Conservation (phyloP, 2,797 vertebrate genomes). For the Acestrorhynchus altus region DNA sequence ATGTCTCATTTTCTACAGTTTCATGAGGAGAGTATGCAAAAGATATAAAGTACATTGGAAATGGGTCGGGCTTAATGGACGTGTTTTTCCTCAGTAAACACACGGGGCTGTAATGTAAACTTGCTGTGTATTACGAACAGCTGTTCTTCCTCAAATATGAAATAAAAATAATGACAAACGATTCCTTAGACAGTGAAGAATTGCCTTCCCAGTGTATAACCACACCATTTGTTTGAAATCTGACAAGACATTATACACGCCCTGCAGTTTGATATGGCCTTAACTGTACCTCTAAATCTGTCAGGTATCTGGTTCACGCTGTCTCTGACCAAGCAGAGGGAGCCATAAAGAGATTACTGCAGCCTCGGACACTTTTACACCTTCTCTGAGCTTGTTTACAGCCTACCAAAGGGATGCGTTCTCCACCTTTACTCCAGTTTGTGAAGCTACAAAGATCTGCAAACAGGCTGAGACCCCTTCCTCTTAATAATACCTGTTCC, state of each 20-base stretch:
- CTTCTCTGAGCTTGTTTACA: constrained; percentile 22
- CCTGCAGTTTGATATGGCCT: constrained; percentile 21
- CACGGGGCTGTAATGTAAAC: too few relatives aligned
- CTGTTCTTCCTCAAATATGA: not conserved
- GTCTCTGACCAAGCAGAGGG: constrained; percentile 14
- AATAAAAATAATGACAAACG: not conserved
- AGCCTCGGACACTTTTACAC: constrained; percentile 42
- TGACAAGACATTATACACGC: not conserved
- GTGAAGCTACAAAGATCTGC: constrained; percentile 7
- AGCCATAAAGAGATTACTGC: constrained; percentile 33
- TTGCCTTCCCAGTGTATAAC: not conserved
- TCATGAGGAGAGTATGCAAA: too few relatives aligned
- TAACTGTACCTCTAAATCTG: constrained; percentile 35
- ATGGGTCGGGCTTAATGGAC: too few relatives aligned
- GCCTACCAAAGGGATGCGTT: not conserved
- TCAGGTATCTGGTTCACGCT: constrained; percentile 9
- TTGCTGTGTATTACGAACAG: not conserved
- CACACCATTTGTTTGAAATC: not conserved
- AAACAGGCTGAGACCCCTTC: not conserved
- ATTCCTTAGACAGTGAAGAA: not conserved
- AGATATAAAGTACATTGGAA: too few relatives aligned
- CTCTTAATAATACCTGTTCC: constrained; percentile 2
- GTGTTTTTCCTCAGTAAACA: too few relatives aligned
- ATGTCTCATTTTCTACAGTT: too few relatives aligned
- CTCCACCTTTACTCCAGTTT: not conserved